A percentile compares a stretch with the other conserved stretches of the same genome.
phyloP scores from a whole-genome alignment of 2,113 vertebrate genomes.

The Ictalurus furcatus region DNA sequence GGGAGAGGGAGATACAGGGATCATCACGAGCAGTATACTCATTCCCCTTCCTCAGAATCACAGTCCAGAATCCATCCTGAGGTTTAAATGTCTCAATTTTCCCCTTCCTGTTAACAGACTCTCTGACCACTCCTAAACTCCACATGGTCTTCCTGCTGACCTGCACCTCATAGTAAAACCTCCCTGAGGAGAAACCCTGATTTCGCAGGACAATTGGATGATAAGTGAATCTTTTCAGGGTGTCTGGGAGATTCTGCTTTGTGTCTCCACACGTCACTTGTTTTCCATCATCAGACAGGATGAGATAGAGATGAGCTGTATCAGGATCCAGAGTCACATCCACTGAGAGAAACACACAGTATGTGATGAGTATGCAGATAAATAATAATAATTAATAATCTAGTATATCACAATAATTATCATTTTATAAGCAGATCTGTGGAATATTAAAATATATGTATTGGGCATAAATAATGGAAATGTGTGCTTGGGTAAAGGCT shows the following conservation, averaged over 20 bases:
- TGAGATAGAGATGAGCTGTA: not conserved
- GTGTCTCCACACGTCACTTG: not conserved
- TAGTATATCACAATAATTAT: not conserved
- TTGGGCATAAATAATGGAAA: not conserved
- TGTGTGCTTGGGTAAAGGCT: not conserved
- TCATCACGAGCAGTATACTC: not conserved
- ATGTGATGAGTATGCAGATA: not conserved
- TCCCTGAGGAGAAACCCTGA: conserved; percentile 1
- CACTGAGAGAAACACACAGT: not conserved
- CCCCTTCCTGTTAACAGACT: conserved; percentile 5
- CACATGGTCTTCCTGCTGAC: not conserved
- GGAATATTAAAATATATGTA: too few relatives aligned
- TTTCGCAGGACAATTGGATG: not conserved
- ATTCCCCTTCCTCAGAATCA: not conserved
- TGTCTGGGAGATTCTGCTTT: not conserved
- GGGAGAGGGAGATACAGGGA: not conserved
- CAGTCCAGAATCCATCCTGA: not conserved
- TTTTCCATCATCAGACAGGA: not conserved
- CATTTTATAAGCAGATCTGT: not conserved
- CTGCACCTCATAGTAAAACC: conserved; percentile 30
- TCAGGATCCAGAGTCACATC: conserved; percentile 22
- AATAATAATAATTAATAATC: not conserved
- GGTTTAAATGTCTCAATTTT: not conserved
- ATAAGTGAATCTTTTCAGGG: not conserved
- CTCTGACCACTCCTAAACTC: conserved; percentile 1